Conservation (phyloP, 2,113 vertebrate genomes). For the Carassius auratus region DNA sequence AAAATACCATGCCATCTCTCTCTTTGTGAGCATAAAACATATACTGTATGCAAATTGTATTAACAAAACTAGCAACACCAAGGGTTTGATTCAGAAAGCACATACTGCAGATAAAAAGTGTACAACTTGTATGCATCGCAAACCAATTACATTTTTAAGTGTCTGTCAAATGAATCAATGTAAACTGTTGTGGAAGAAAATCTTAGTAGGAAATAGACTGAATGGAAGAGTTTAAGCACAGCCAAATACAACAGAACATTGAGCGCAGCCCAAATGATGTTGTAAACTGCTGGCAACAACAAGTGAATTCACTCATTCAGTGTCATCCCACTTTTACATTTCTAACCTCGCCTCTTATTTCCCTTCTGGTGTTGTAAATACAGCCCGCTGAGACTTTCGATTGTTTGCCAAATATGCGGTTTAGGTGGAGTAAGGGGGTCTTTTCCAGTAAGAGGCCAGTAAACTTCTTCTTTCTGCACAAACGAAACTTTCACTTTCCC, state of each 20-base stretch:
- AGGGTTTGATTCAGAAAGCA: background rate
- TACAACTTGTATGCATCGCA: background rate
- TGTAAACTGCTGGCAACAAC: background rate
- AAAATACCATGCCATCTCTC: background rate
- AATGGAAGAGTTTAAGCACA: slow-evolving; percentile 2
- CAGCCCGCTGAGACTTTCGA: background rate
- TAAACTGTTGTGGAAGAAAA: background rate
- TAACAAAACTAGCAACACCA: background rate
- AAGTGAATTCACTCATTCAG: slow-evolving; percentile 19
- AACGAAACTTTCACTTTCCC: slow-evolving; percentile 60
- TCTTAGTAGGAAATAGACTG: background rate
- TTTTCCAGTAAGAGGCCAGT: slow-evolving; percentile 55
- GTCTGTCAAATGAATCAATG: background rate
- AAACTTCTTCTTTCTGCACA: slow-evolving; percentile 62
- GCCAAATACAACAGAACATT: background rate
- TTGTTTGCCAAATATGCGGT: slow-evolving; percentile 51
- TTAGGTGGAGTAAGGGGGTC: slow-evolving; percentile 47
- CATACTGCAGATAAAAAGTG: background rate
- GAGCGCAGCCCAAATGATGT: background rate
- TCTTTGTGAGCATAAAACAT: background rate
- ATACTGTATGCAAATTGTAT: background rate
- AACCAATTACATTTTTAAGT: background rate
- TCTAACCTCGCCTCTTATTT: slow-evolving; percentile 41
- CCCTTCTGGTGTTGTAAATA: background rate
- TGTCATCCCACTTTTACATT: background rate